These are phyloP conservation scores for Leptarthrus brevirostris DNA, from an alignment of 2,888 invertebrate genomes.

Conservation along the genomic window DNA sequence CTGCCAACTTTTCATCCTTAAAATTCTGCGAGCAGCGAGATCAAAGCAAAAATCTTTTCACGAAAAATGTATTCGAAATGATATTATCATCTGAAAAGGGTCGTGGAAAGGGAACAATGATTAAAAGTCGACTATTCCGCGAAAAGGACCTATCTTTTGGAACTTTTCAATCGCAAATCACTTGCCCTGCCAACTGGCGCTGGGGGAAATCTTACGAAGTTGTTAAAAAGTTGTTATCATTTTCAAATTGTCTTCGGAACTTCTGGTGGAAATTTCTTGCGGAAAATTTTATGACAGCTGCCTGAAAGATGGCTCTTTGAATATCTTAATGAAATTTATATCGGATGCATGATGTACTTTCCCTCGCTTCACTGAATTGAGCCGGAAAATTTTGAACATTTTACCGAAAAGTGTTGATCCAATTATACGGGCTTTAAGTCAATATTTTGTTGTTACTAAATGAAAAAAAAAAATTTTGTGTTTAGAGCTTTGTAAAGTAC, in stretches of 20 bases:
- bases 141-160: not conserved
- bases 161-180: constrained; percentile 18
- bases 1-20: too few species aligned
- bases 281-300: constrained; percentile 39
- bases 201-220: constrained; percentile 7
- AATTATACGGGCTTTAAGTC: too few species aligned
- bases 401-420: too few species aligned
- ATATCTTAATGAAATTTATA: constrained; percentile 34
- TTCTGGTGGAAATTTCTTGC: constrained; percentile 32
- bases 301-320: constrained; percentile 29
- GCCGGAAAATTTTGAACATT: too few species aligned
- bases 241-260: constrained; percentile 28
- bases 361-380: not conserved
- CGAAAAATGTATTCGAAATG: not conserved
- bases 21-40: too few species aligned
- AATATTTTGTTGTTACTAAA: too few species aligned
- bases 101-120: constrained; percentile 16
- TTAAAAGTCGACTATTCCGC: constrained; percentile 12
- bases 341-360: not conserved
- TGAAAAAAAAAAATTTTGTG: too few species aligned
- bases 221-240: constrained; percentile 41
- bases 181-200: not conserved
- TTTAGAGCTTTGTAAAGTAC: too few species aligned
- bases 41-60: not conserved
- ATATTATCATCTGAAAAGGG: constrained; percentile 17